phyloP scores from a whole-genome alignment of 2,113 vertebrate genomes.

The Empidonax traillii region DNA sequence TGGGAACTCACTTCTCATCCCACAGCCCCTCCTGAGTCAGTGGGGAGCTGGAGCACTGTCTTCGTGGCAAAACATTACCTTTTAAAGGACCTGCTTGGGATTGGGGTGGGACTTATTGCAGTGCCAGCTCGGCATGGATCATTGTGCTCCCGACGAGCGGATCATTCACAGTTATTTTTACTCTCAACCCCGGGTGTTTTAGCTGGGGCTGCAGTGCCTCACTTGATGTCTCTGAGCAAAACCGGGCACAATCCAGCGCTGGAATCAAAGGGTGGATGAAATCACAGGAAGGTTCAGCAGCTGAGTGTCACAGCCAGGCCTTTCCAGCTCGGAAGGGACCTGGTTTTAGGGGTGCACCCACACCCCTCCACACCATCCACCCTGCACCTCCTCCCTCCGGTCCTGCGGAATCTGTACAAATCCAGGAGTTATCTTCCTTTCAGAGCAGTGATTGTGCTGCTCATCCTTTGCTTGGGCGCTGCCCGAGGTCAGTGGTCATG shows the following conservation, averaged over 20 bases:
- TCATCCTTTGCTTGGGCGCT: accelerated
- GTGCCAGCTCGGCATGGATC: neutral
- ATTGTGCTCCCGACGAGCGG: neutral
- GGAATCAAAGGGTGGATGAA: neutral
- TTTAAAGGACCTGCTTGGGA: neutral
- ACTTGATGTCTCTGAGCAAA: neutral
- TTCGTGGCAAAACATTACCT: neutral
- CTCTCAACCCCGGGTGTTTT: neutral
- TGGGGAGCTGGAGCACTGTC: neutral
- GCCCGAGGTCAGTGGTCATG: neutral
- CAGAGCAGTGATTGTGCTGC: neutral
- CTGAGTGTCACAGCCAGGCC: neutral
- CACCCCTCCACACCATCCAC: neutral
- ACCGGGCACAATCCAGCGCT: neutral
- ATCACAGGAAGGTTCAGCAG: neutral
- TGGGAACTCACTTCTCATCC: neutral
- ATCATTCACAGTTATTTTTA: neutral
- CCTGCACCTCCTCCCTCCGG: neutral
- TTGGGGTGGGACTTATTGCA: neutral
- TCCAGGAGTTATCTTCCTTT: accelerated
- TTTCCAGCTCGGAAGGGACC: neutral
- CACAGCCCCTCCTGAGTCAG: neutral
- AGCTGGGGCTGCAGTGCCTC: neutral
- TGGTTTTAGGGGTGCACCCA: neutral
- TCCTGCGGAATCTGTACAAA: neutral